A percentile compares a stretch with the other conserved stretches of the same genome.
Conservation (phyloP, 2,888 invertebrate genomes). For the Odontomyia ornata region DNA sequence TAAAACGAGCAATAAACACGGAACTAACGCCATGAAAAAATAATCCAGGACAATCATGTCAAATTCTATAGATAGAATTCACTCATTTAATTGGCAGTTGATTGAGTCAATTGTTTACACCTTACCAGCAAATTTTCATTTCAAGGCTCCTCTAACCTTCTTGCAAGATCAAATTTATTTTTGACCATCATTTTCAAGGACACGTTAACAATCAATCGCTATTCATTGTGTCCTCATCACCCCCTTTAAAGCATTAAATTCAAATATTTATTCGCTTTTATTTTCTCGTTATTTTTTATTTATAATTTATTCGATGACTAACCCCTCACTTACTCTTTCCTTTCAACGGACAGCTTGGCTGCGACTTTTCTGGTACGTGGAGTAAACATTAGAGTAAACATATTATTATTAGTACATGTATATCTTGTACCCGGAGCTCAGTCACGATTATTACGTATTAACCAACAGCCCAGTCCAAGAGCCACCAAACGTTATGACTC, state of each 20-base stretch:
- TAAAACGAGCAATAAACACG: too few relatives aligned
- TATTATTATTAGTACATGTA: background rate
- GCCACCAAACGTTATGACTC: conserved; percentile 12
- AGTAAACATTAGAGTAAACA: conserved; percentile 26
- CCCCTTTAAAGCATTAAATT: background rate
- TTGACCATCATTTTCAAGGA: too few relatives aligned
- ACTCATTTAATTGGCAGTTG: too few relatives aligned
- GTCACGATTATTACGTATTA: conserved; percentile 38
- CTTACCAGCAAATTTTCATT: too few relatives aligned
- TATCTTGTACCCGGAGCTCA: conserved; percentile 10
- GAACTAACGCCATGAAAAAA: too few relatives aligned
- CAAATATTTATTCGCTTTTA: background rate
- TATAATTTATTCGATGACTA: conserved; percentile 8
- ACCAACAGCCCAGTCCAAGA: background rate
- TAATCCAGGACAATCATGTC: too few relatives aligned
- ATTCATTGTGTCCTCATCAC: too few relatives aligned
- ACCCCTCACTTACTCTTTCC: background rate
- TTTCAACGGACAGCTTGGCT: conserved; percentile 2
- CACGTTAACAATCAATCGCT: too few relatives aligned
- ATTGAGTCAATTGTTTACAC: too few relatives aligned
- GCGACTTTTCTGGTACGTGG: background rate
- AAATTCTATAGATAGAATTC: too few relatives aligned
- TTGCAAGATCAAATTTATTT: too few relatives aligned
- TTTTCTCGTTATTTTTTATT: background rate
- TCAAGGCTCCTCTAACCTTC: too few relatives aligned